A percentile compares a stretch with the other conserved stretches of the same genome.
These are phyloP conservation scores for Dolomedes plantarius DNA, from an alignment of 2,888 invertebrate genomes.

Conservation along the genomic window DNA sequence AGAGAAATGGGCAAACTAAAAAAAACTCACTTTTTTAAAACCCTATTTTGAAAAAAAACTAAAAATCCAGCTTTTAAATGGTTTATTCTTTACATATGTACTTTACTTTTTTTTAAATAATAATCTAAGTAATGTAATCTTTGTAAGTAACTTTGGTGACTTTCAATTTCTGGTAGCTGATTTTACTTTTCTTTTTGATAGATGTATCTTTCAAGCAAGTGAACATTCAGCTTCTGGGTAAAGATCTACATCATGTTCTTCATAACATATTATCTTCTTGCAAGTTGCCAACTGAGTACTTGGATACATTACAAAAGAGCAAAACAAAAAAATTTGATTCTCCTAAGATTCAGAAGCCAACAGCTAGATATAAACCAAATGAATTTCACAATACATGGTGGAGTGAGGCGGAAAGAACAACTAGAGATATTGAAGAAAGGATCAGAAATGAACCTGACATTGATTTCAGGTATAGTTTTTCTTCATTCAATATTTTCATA, in stretches of 20 bases:
- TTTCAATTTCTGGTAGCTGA: too few species aligned
- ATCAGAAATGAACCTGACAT: conserved; percentile 60
- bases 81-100: too few species aligned
- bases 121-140: too few species aligned
- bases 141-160: too few species aligned
- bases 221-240: conserved; percentile 84
- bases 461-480: conserved; percentile 59
- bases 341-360: not conserved
- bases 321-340: conserved; percentile 75
- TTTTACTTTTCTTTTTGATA: conserved; percentile 17
- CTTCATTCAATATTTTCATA: not conserved
- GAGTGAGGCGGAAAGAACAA: conserved; percentile 36
- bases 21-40: too few species aligned
- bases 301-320: conserved; percentile 83
- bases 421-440: conserved; percentile 44
- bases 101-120: too few species aligned
- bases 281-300: conserved; percentile 89
- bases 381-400: conserved; percentile 41
- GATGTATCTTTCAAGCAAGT: conserved; percentile 78
- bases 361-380: not conserved
- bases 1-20: too few species aligned
- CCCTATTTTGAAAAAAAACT: too few species aligned
- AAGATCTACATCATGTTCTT: conserved; percentile 84
- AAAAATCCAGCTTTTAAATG: too few species aligned
- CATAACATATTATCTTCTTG: conserved; percentile 87